Base-by-base conservation (phyloP, 2,113 vertebrate species). In the Hypocryptadius cinnamomeus region DNA sequence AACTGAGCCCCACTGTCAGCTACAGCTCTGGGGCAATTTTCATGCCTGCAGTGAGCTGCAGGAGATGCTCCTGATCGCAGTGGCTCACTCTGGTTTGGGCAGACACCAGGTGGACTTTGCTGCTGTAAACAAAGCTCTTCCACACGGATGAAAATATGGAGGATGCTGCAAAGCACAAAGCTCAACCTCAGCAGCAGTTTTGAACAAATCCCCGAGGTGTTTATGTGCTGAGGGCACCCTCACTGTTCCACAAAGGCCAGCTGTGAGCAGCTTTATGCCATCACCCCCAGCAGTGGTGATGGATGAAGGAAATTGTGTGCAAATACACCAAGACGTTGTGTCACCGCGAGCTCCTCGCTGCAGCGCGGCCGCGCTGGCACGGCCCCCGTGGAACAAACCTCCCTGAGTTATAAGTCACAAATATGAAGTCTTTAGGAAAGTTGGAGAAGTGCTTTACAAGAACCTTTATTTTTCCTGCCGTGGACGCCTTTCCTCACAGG, bases 391-490 rank as follows among this genome's bases (percentile, higher is more conserved):
- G 95, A 97, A 92, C 94, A 93, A 95, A 86, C 30, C 44, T 84
- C 89, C 2, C 2, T 70, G 96, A 70, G 93, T 88, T 94, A 47
- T 59, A 95, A 89, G 90, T 74, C 86, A 94, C 90, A 88, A 92
- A 83, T 39, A 56, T 50, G 88, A 96, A 95, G 96, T 47, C 90
- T 96, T 93, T 93, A 79, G 97, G 97, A 96, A 97, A 96, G 86
- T 81, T 93, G 92, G 91, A 95, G 91, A 69, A 92, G 79, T 53
- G 53, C 84, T 96, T 94, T 81, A 89, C 44, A 73, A 93, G 91
- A 90, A 94, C 96, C 94, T 97, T 89, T 94, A 87, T 91, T 97
- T 97, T 97, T 97, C 95, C 97, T 96, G 44, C 89, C 7, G 3
- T 70, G 74, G 90, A 92, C 95, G 92, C 71, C 79, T 92, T 95